phyloP scores from a whole-genome alignment of 1,140 invertebrate genomes.

The Lepidurus apus region DNA sequence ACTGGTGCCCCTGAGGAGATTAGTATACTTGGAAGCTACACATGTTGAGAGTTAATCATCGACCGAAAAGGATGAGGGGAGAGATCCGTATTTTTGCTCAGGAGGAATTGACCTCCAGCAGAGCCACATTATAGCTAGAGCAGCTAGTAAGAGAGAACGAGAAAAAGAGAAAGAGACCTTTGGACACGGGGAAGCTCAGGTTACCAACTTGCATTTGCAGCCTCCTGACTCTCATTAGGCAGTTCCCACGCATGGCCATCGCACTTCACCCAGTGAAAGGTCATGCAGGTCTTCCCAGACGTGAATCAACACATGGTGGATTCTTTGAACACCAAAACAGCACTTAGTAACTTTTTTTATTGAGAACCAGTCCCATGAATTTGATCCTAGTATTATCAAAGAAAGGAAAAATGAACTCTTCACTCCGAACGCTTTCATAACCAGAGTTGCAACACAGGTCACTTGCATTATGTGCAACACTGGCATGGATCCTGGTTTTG shows the following conservation, averaged over 20 bases:
- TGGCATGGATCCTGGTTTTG: too few relatives aligned
- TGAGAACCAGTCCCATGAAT: neutral
- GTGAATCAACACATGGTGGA: conserved; percentile 18
- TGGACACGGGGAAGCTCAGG: conserved; percentile 16
- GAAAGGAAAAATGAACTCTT: too few relatives aligned
- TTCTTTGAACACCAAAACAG: neutral
- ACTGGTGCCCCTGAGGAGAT: neutral
- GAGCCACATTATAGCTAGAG: neutral
- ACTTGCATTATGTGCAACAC: too few relatives aligned
- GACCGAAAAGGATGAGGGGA: neutral
- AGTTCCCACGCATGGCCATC: conserved; percentile 20
- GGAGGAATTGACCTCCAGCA: conserved; percentile 12
- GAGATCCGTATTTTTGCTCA: neutral
- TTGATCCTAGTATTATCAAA: too few relatives aligned
- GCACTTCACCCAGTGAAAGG: conserved; percentile 1
- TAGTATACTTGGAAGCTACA: conserved; percentile 3
- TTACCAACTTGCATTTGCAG: conserved; percentile 19
- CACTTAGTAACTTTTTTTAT: neutral
- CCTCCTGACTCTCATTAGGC: conserved; percentile 17
- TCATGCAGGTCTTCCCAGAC: conserved; percentile 11
- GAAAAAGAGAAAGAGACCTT: neutral
- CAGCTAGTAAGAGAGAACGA: neutral
- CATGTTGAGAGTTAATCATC: conserved; percentile 19
- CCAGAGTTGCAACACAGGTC: too few relatives aligned
- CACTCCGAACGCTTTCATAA: too few relatives aligned